Percentiles rank a stretch among this genome's conserved stretches.
phyloP scores from a whole-genome alignment of 2,113 vertebrate species.

The Eublepharis macularius region DNA sequence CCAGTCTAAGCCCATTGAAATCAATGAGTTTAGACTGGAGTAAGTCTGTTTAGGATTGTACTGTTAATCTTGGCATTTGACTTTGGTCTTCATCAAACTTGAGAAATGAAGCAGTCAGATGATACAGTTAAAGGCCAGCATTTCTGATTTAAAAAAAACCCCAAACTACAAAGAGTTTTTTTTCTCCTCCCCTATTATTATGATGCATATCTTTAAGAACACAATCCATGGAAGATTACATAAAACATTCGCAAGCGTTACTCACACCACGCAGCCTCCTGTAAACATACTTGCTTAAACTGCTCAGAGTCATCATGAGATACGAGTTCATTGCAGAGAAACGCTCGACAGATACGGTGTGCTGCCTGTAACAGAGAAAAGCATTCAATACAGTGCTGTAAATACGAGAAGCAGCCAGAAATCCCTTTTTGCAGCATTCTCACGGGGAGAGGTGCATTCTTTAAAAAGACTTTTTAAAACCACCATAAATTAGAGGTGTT shows the following conservation, averaged over 20 bases:
- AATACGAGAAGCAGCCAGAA: too few species aligned
- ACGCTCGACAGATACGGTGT: neutral
- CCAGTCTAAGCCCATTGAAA: too few species aligned
- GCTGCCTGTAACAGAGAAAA: too few species aligned
- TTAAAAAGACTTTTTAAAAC: neutral
- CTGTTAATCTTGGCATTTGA: conserved; percentile 30
- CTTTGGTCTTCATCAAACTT: conserved; percentile 49
- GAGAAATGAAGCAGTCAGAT: conserved; percentile 52
- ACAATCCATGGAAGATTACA: neutral
- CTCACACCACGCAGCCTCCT: neutral
- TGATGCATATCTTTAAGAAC: neutral
- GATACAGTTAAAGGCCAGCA: conserved; percentile 16
- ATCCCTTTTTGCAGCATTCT: too few species aligned
- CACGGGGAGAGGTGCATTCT: too few species aligned
- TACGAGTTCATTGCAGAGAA: neutral
- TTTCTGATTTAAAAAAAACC: conserved; percentile 39
- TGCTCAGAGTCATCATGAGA: neutral
- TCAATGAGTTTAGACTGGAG: too few species aligned
- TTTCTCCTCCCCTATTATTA: neutral
- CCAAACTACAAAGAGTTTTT: neutral
- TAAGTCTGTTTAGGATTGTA: too few species aligned
- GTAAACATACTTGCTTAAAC: neutral
- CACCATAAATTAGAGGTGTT: neutral
- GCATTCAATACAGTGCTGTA: too few species aligned
- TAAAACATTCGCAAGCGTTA: conserved; percentile 2